Evolutionary conservation across 2,113 vertebrate species (phyloP).

Genomic region (Oxygymnocypris stewartii): DNA sequence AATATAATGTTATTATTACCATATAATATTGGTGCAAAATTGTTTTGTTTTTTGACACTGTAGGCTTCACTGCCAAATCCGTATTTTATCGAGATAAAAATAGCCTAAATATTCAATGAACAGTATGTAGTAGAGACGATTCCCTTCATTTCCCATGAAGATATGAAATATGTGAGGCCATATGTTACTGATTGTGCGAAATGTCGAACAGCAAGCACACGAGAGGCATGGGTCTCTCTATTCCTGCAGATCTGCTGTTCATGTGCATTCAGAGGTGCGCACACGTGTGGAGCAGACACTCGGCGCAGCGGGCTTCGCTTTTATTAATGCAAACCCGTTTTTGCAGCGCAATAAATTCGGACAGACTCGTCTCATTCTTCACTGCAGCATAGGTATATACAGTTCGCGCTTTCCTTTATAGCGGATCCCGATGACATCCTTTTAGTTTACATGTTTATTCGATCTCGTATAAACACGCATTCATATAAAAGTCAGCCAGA

Average conservation of each 20-base stretch:
- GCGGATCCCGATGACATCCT: neutral
- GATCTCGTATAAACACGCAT: neutral
- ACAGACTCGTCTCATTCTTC: conserved; percentile 51
- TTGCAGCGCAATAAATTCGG: conserved; percentile 57
- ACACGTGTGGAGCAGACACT: conserved; percentile 69
- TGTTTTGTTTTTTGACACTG: neutral
- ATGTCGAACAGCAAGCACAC: conserved; percentile 18
- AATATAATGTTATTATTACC: neutral
- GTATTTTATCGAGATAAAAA: neutral
- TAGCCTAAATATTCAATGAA: neutral
- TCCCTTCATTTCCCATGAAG: neutral
- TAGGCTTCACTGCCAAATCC: neutral
- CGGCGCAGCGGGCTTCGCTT: conserved; percentile 58
- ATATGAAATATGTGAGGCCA: conserved; percentile 10
- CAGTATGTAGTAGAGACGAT: neutral
- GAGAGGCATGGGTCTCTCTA: conserved; percentile 3
- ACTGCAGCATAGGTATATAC: conserved; percentile 57
- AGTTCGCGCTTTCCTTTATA: conserved; percentile 41
- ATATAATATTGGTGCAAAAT: neutral
- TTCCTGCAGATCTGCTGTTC: conserved; percentile 41
- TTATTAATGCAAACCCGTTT: conserved; percentile 67
- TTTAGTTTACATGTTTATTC: neutral
- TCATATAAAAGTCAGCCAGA: neutral
- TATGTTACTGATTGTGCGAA: neutral
- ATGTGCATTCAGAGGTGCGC: conserved; percentile 50